These are phyloP conservation scores for Dione juno DNA, from an alignment of 2,888 invertebrate genomes.

Conservation along the genomic window DNA sequence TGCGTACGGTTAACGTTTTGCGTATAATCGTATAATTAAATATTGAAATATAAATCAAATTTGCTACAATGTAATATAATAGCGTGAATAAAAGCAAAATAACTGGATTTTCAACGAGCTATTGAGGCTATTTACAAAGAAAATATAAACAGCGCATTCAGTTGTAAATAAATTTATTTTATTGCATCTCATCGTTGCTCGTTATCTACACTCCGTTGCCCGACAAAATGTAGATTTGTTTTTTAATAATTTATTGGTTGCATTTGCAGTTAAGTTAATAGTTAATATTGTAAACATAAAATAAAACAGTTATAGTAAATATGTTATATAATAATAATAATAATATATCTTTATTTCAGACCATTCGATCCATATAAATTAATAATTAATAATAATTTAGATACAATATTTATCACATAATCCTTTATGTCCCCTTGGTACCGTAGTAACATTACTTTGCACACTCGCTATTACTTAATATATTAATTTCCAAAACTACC, in stretches of 20 bases:
- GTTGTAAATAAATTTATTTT: conserved; percentile 39
- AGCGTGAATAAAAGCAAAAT: conserved; percentile 10
- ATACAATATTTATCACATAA: too few species aligned
- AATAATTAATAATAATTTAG: too few species aligned
- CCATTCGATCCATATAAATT: too few species aligned
- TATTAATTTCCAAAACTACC: too few species aligned
- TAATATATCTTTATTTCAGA: too few species aligned
- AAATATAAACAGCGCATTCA: conserved; percentile 44
- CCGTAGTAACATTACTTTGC: too few species aligned
- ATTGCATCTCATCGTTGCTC: conserved; percentile 41
- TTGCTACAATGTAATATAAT: conserved; percentile 5
- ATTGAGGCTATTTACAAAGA: conserved; percentile 33
- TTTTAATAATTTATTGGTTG: conserved; percentile 36
- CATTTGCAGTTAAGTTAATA: conserved; percentile 33
- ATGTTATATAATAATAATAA: too few species aligned
- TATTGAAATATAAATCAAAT: conserved; percentile 3
- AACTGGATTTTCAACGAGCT: conserved; percentile 12
- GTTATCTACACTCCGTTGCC: conserved; percentile 41
- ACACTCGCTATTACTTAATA: too few species aligned
- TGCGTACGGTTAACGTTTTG: conserved; percentile 16
- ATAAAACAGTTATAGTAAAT: background rate
- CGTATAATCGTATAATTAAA: conserved; percentile 7
- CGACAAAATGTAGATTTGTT: conserved; percentile 38
- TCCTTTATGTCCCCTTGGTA: too few species aligned
- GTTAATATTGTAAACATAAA: background rate